phyloP scores from a whole-genome alignment of 2,113 vertebrate genomes.

The Herpailurus yagouaroundi region DNA sequence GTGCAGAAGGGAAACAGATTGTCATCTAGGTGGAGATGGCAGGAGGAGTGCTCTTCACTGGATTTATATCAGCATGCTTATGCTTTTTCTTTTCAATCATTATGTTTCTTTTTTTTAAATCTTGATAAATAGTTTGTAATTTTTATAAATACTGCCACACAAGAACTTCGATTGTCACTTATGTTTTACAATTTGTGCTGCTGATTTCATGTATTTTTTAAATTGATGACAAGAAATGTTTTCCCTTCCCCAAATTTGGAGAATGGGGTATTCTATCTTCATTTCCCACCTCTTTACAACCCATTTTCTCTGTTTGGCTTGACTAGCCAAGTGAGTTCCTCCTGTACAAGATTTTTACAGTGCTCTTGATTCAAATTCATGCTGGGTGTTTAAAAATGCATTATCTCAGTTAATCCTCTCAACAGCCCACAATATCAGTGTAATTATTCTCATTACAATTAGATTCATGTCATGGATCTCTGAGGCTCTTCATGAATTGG shows the following conservation, averaged over 20 bases:
- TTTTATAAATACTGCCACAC: neutral
- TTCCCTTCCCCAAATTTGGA: neutral
- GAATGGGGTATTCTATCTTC: neutral
- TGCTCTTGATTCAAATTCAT: constrained; percentile 63
- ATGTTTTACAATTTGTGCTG: neutral
- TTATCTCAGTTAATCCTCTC: constrained; percentile 66
- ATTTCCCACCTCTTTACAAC: neutral
- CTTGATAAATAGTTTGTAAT: neutral
- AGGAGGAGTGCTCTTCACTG: neutral
- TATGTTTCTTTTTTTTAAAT: neutral
- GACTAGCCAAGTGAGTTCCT: constrained; percentile 30
- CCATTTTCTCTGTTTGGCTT: neutral
- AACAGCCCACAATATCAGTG: constrained; percentile 38
- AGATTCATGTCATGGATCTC: constrained; percentile 67
- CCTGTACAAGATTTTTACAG: neutral
- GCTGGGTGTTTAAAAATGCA: constrained; percentile 61
- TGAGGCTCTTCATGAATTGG: constrained; percentile 64
- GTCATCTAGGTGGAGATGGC: neutral
- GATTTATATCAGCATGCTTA: neutral
- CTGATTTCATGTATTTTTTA: neutral
- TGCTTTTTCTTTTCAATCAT: neutral
- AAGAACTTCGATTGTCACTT: neutral
- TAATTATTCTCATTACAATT: constrained; percentile 70
- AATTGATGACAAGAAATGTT: neutral
- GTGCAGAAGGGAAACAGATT: neutral